These are phyloP conservation scores for Eumaeus atala DNA, from an alignment of 1,140 invertebrate species.

Conservation along the genomic window DNA sequence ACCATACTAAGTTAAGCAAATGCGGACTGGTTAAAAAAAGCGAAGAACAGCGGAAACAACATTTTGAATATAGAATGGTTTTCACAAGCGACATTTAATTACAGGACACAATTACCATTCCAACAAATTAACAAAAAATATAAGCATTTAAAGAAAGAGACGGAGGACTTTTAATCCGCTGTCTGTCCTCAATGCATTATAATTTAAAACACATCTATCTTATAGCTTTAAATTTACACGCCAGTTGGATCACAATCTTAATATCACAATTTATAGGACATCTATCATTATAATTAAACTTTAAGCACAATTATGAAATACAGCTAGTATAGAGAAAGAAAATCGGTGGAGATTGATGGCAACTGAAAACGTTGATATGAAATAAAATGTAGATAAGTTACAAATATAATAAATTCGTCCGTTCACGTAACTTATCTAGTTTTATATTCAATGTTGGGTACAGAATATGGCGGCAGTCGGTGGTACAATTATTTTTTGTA, in stretches of 20 bases:
- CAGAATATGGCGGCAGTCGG: background rate
- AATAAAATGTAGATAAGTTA: background rate
- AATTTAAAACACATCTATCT: no score
- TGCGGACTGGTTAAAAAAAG: no score
- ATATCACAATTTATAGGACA: background rate
- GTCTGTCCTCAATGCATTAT: no score
- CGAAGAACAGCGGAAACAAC: no score
- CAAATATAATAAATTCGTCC: background rate
- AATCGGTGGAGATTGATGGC: conserved; percentile 1
- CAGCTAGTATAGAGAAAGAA: background rate
- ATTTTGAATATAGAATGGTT: no score
- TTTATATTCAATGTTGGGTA: background rate
- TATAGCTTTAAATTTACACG: background rate
- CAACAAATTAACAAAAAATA: no score
- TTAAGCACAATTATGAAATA: background rate
- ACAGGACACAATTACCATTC: no score
- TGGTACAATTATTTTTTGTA: conserved; percentile 3
- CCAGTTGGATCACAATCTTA: background rate
- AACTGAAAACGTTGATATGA: background rate
- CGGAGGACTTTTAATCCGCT: background rate
- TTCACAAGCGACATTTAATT: no score
- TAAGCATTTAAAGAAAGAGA: no score
- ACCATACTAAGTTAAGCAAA: no score
- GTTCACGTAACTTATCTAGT: background rate
- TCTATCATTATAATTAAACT: background rate